These are phyloP conservation scores for Rhinella marina DNA, from an alignment of 2,797 vertebrate genomes.

Conservation along the genomic window DNA sequence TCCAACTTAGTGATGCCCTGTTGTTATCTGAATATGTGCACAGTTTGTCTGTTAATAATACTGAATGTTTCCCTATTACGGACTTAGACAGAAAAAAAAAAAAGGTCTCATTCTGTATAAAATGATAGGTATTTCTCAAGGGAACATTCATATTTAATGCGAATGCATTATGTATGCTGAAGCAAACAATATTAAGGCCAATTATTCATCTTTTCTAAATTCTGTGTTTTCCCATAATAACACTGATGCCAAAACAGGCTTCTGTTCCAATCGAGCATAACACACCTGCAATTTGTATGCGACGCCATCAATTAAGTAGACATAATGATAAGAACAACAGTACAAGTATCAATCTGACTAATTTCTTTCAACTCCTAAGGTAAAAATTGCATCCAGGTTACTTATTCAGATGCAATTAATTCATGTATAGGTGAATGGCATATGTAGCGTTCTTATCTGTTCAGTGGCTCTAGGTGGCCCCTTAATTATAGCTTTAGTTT, in stretches of 20 bases:
- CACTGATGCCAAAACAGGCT: slow-evolving; percentile 30
- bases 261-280: slow-evolving; percentile 14
- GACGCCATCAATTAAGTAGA: slow-evolving; percentile 40
- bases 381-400: slow-evolving; percentile 48
- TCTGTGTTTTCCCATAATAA: slow-evolving; percentile 45
- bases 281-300: slow-evolving; percentile 56
- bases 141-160: slow-evolving; percentile 48
- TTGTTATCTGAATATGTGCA: neutral
- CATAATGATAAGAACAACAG: slow-evolving; percentile 47
- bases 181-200: slow-evolving; percentile 40
- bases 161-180: slow-evolving; percentile 46
- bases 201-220: slow-evolving; percentile 50
- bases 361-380: slow-evolving; percentile 45
- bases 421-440: slow-evolving; percentile 42
- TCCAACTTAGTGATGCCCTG: neutral
- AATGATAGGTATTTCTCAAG: slow-evolving; percentile 24
- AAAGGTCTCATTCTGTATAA: slow-evolving; percentile 12
- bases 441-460: slow-evolving; percentile 20
- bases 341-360: slow-evolving; percentile 54
- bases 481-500: slow-evolving; percentile 42
- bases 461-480: slow-evolving; percentile 20
- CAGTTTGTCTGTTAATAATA: neutral
- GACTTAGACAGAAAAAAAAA: too few species aligned
- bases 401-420: slow-evolving; percentile 47
- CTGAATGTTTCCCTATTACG: slow-evolving; percentile 1